Evolutionary conservation across 2,888 invertebrate genomes (phyloP), one percentile per base, ranked within the genome.

Genomic region (Polyommatus iphigenia): DNA sequence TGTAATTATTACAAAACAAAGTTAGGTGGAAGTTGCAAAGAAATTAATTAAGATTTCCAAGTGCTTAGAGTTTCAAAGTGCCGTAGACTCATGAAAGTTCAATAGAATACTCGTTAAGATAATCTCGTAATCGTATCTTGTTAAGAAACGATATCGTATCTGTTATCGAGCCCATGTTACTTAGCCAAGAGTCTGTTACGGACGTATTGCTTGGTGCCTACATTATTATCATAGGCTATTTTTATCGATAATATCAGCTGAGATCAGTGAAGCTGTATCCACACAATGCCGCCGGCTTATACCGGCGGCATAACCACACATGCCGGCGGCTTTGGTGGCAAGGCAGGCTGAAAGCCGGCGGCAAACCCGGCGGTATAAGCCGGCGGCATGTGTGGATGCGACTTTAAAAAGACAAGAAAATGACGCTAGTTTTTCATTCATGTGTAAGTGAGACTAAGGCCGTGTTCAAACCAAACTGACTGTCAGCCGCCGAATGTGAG

Each of bases 61-160:
- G 62, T 67, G 24, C 62, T 67, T 67, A 29, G 24, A 67, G 62
- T 67, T 59, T 59, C 59, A 24, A 29, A 67, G 62, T 24, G 62
- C 24, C 29, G 62, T 24, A 24, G 15, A 67, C 24, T 62, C 4
- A 13, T 67, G 62, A 67, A 67, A 67, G 24, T 29, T 29, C 29
- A 62, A 62, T 62, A 62, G 62, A 62, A 59, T 59, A 59, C 59
- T 24, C 62, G 62, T 62, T 62, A 24, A 62, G 20, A 62, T 62
- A 29, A 67, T 29, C 20, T 59, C 20, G 59, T 20, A 13, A 67
- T 32, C 18, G 67, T 29, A 67, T 67, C 67, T 32, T 15, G 67
- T 32, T 32, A 15, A 2, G 6, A 67, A 67, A 67, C 18, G 29
- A 67, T 67, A 29, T 29, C 29, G 29, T 24, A 24, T 20, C 62